Conservation (phyloP, 1,140 invertebrate species). For the Aphelinus atriplicis region DNA sequence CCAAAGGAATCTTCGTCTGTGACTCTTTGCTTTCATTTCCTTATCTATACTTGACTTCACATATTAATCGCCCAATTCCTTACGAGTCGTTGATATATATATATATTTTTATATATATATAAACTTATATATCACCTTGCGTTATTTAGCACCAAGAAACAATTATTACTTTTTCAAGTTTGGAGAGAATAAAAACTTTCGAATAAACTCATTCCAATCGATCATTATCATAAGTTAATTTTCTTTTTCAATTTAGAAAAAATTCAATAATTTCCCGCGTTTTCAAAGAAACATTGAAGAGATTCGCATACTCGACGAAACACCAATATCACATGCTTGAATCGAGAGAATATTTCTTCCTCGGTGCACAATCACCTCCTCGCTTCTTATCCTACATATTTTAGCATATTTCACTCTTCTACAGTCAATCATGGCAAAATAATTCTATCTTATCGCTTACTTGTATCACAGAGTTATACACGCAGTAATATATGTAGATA, state of each 20-base stretch:
- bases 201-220: no score
- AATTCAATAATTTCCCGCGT: conserved; percentile 1
- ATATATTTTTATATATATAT: no score
- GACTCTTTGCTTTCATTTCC: background rate
- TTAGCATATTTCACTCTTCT: conserved; percentile 22
- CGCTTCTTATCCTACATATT: conserved; percentile 1
- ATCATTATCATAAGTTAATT: no score
- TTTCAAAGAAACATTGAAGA: background rate
- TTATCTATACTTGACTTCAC: background rate
- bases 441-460: conserved; percentile 63
- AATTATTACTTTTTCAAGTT: background rate
- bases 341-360: conserved; percentile 33
- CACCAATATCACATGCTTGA: conserved; percentile 9
- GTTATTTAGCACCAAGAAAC: conserved; percentile 35
- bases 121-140: conserved; percentile 7
- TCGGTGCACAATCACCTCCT: conserved; percentile 28
- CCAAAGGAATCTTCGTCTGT: conserved; percentile 37
- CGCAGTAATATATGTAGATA: conserved; percentile 51
- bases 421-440: conserved; percentile 55
- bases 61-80: background rate
- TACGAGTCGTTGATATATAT: background rate
- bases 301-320: conserved; percentile 3
- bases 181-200: no score
- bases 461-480: conserved; percentile 64
- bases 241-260: background rate